These are phyloP conservation scores for Atopsyche davidsoni DNA, from an alignment of 1,140 invertebrate genomes.

Conservation along the genomic window DNA sequence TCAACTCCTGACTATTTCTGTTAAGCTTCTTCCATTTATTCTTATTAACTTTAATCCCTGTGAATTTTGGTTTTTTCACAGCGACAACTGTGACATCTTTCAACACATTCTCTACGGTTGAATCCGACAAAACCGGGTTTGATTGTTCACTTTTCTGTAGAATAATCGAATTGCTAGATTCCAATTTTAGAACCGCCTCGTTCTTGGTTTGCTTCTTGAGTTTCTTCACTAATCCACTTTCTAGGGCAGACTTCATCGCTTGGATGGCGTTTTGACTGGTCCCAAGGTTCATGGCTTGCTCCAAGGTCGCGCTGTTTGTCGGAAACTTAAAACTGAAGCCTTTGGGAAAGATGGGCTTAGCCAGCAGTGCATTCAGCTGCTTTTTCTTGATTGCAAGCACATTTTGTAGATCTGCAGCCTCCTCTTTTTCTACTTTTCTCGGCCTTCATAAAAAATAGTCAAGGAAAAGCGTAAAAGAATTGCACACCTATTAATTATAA, in stretches of 20 bases:
- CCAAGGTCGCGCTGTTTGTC: slow-evolving; percentile 41
- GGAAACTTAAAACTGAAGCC: slow-evolving; percentile 66
- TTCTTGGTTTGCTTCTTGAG: slow-evolving; percentile 42
- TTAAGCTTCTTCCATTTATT: slow-evolving; percentile 30
- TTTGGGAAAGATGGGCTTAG: slow-evolving; percentile 58
- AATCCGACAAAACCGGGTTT: no score
- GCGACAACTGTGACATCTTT: neutral
- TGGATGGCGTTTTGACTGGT: slow-evolving; percentile 45
- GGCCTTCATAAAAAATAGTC: slow-evolving; percentile 32
- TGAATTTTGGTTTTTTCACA: slow-evolving; percentile 5
- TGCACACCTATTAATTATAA: slow-evolving; percentile 12
- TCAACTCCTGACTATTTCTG: no score
- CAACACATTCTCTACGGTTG: neutral
- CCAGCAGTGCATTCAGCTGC: slow-evolving; percentile 53
- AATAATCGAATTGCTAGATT: no score
- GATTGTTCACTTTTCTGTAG: no score
- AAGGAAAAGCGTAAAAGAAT: slow-evolving; percentile 16
- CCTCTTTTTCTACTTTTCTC: slow-evolving; percentile 38
- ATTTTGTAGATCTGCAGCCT: slow-evolving; percentile 37
- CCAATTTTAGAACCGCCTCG: slow-evolving; percentile 37
- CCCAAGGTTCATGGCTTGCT: slow-evolving; percentile 16
- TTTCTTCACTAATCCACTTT: slow-evolving; percentile 40
- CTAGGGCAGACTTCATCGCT: slow-evolving; percentile 51
- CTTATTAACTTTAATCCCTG: slow-evolving; percentile 33
- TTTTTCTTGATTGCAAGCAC: slow-evolving; percentile 48